Conservation (phyloP, 2,888 invertebrate genomes). For the Rhagonycha fulva region DNA sequence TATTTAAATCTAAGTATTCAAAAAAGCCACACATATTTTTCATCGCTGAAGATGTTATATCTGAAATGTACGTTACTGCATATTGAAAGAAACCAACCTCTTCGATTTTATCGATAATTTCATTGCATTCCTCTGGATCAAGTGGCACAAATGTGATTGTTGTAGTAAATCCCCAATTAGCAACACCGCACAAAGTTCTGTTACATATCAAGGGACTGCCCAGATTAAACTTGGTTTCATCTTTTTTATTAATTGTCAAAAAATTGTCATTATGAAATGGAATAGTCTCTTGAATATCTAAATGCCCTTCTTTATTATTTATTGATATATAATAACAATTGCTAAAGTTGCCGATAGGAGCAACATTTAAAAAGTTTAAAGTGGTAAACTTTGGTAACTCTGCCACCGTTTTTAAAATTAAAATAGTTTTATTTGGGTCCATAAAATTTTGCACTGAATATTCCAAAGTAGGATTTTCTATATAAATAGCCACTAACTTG, state of each 20-base stretch:
- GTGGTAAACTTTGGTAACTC: neutral
- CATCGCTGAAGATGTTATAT: too few relatives aligned
- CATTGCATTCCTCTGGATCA: neutral
- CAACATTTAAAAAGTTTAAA: neutral
- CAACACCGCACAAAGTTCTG: constrained; percentile 16
- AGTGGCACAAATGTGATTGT: neutral
- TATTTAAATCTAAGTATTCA: neutral
- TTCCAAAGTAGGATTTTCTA: constrained; percentile 8
- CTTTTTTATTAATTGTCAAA: constrained; percentile 12
- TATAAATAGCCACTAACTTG: constrained; percentile 4
- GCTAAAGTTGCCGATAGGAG: neutral
- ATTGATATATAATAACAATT: constrained; percentile 19
- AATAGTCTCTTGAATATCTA: constrained; percentile 7
- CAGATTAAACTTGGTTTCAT: constrained; percentile 11
- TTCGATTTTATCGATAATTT: neutral
- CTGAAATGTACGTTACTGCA: neutral
- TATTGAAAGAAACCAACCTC: neutral
- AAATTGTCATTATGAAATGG: neutral
- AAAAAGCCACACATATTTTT: neutral
- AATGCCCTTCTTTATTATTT: neutral
- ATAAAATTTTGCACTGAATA: neutral
- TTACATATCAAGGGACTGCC: constrained; percentile 26
- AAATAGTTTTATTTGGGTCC: neutral
- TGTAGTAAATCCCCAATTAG: constrained; percentile 5
- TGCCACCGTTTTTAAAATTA: neutral